Evolutionary conservation across 2,888 invertebrate genomes (phyloP), one percentile per base, ranked within the genome.

Genomic region (Ophion obscuratus): DNA sequence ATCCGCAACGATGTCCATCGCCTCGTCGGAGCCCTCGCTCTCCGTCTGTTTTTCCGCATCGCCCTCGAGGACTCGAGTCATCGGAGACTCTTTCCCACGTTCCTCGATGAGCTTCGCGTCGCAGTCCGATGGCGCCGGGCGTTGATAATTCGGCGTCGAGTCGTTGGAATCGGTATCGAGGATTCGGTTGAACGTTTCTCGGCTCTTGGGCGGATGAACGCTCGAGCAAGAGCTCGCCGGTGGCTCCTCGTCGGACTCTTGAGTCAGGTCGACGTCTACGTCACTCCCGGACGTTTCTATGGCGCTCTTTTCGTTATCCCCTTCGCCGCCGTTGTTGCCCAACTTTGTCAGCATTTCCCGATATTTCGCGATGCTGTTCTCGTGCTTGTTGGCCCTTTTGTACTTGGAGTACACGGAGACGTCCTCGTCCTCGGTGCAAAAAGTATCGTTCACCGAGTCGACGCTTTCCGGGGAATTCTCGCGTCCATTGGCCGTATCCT

Each of bases 301-400:
- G 11, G 82, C 73, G 57, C 27, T 61, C 17, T n/a, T 67, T 9
- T 85, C 77, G 7, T 53, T 47, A 24, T 40, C 31, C 27, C 3
- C 57, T 27, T 68, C 47, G 4, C 24, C 67, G 11, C 40, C 10
- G 11, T 53, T 7, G 59, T 77, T 53, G 2, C 59, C 67, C 24
- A 77, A 31, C 68, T 68, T 77, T 68, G 81, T 81, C 57, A 91
- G 81, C 75, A 87, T 61, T 20, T 82, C 70, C 3, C 92, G 90
- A 88, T 93, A 93, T 40, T 90, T 89, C n/a, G 64, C 79, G 84
- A 93, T 93, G 44, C 93, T 93, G 57, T 93, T 93, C 20, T 89
- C 61, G 47, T 89, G 76, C 7, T 81, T 64, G 70, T 92, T 89
- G n/a, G 59, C 73, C 70, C 77, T 90, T 86, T 89, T 93, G 71